Percentiles rank a stretch among this genome's conserved stretches.
These are phyloP conservation scores for Megaleporinus macrocephalus DNA, from an alignment of 2,113 vertebrate species.

Conservation along the genomic window DNA sequence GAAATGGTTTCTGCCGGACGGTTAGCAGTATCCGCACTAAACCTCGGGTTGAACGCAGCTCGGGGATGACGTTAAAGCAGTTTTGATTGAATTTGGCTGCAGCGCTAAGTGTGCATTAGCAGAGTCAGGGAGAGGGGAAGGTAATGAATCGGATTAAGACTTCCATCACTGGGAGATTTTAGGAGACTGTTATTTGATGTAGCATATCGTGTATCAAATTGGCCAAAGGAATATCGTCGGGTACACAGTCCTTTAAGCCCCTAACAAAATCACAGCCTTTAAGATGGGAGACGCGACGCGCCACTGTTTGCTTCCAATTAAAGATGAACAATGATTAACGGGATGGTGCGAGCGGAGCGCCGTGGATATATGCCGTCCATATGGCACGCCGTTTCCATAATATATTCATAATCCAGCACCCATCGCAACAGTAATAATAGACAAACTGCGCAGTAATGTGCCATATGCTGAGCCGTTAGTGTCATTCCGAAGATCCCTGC, in stretches of 20 bases:
- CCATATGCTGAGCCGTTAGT: slow-evolving; percentile 55
- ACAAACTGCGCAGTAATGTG: slow-evolving; percentile 50
- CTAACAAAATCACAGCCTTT: slow-evolving; percentile 30
- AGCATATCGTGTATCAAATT: slow-evolving; percentile 49
- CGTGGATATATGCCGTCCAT: slow-evolving; percentile 35
- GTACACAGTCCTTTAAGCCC: slow-evolving; percentile 36
- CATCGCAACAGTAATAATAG: slow-evolving; percentile 52
- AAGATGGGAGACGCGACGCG: slow-evolving; percentile 35
- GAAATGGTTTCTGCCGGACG: slow-evolving; percentile 10
- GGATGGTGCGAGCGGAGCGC: slow-evolving; percentile 30
- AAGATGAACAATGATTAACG: slow-evolving; percentile 52
- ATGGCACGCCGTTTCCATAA: slow-evolving; percentile 35
- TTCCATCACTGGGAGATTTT: slow-evolving; percentile 47
- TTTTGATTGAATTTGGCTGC: slow-evolving; percentile 43
- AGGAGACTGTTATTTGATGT: slow-evolving; percentile 32
- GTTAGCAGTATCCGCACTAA: background rate
- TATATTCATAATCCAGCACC: slow-evolving; percentile 47
- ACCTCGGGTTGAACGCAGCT: slow-evolving; percentile 23
- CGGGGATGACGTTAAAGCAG: slow-evolving; percentile 37
- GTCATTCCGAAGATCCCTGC: slow-evolving; percentile 49
- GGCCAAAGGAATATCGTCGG: slow-evolving; percentile 30
- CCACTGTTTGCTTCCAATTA: slow-evolving; percentile 53
- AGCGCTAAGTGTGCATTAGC: slow-evolving; percentile 50
- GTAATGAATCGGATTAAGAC: slow-evolving; percentile 50
- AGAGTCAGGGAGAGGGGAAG: slow-evolving; percentile 34